Evolutionary conservation across 2,888 invertebrate genomes (phyloP), one percentile per base, ranked within the genome.

Genomic region (Hipparchia sbordonii): DNA sequence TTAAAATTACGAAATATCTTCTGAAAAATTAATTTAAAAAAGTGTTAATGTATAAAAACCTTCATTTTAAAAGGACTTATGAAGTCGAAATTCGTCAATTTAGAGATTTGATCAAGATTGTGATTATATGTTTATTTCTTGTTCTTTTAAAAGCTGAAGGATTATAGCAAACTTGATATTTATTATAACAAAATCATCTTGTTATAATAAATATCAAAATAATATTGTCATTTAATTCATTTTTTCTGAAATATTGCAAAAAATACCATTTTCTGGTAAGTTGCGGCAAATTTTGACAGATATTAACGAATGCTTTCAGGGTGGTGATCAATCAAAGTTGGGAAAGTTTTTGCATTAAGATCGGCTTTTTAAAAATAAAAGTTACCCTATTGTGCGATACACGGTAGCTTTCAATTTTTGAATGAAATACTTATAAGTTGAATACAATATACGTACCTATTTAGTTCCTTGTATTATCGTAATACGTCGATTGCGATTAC

Each of bases 251-350:
- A 75, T 76, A 74, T 77, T 77, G 72, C 80, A 83, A 84, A 85
- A 84, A 87, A 78, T 82, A 79, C 77, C 81, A 82, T 83, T 84
- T 85, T 83, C 81, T 80, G 81, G 83, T 83, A 85, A 84, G 87
- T 85, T 79, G 87, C 79, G 86, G 89, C 85, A 89, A 90, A 89
- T 89, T 89, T 87, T 82, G 91, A 89, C 89, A 87, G 89, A 86
- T 92, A 90, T 90, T 91, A 90, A 92, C 89, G 91, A 89, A 89
- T 89, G 87, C 88, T 87, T 86, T 84, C 85, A 79, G 79, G 78
- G 80, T 82, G 87, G 89, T 86, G 85, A 92, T 92, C 91, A 91
- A 92, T 92, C 92, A 92, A 82, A 78, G 80, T 80, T 80, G 77
- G 76, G 45, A 46, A 77, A 77, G 70, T 78, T 76, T 78, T 72